These are phyloP conservation scores for Pangasius mekongensis DNA, from an alignment of 2,797 vertebrate genomes.

Conservation along the genomic window DNA sequence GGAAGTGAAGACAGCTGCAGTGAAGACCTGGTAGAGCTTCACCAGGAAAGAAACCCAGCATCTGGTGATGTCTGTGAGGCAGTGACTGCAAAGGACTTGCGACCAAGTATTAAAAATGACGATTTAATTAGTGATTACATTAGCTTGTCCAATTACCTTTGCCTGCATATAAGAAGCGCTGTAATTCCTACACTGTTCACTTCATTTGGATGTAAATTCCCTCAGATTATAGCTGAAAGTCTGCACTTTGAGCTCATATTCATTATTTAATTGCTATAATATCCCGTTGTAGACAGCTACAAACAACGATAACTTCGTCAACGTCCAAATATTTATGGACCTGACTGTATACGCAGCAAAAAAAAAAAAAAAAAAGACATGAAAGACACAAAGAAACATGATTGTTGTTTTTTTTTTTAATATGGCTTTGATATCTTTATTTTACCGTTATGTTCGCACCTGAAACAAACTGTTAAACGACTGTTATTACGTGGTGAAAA, in stretches of 20 bases:
- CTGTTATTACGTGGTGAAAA: slow-evolving; percentile 15
- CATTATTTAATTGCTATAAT: not conserved
- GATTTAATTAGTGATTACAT: not conserved
- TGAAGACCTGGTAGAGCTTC: not conserved
- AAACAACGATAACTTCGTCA: not conserved
- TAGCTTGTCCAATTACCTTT: not conserved
- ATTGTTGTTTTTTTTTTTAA: not conserved
- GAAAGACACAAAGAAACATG: slow-evolving; percentile 10
- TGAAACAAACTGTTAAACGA: slow-evolving; percentile 48
- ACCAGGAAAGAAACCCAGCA: not conserved
- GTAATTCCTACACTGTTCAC: not conserved
- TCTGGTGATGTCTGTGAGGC: not conserved
- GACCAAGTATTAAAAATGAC: not conserved
- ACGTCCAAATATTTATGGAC: not conserved
- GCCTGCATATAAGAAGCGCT: not conserved
- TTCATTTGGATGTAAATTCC: not conserved
- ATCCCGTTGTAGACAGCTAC: not conserved
- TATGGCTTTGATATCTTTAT: slow-evolving; percentile 58
- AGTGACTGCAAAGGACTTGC: not conserved
- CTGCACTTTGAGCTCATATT: not conserved
- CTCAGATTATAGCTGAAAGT: not conserved
- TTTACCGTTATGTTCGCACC: slow-evolving; percentile 32
- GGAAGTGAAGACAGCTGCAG: not conserved
- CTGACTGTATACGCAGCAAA: not conserved
- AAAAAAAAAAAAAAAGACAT: not conserved